A percentile compares a stretch with the other conserved stretches of the same genome.
phyloP scores from a whole-genome alignment of 2,797 vertebrate genomes.

The Enteromius paludinosus region DNA sequence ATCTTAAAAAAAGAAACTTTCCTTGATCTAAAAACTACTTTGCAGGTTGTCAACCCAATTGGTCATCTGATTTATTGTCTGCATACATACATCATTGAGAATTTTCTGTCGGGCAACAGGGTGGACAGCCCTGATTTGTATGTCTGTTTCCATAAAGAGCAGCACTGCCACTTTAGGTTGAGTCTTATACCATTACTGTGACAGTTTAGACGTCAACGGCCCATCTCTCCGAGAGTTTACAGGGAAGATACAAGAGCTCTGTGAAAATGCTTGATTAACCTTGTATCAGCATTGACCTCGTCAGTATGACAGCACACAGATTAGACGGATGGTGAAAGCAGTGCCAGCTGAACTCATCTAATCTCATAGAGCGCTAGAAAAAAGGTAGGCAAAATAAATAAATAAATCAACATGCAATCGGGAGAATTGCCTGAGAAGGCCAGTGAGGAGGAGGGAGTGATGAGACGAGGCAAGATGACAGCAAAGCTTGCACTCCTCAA shows the following conservation, averaged over 20 bases:
- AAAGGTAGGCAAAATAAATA: conserved; percentile 52
- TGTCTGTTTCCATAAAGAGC: conserved; percentile 34
- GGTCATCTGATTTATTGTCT: conserved; percentile 35
- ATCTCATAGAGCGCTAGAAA: conserved; percentile 43
- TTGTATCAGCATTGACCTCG: conserved; percentile 48
- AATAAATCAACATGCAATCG: conserved; percentile 55
- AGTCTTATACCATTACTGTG: conserved; percentile 1
- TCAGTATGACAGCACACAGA: conserved; percentile 51
- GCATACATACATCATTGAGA: conserved; percentile 18
- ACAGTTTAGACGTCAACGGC: conserved; percentile 11
- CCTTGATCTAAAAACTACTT: neutral
- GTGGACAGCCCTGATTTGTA: conserved; percentile 29
- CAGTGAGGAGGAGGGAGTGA: conserved; percentile 6
- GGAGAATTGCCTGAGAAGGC: conserved; percentile 42
- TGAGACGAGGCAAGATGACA: conserved; percentile 1
- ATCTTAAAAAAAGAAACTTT: conserved; percentile 25
- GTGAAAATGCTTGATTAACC: conserved; percentile 58
- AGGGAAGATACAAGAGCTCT: conserved; percentile 37
- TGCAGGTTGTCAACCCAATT: conserved; percentile 15
- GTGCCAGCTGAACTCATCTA: conserved; percentile 45
- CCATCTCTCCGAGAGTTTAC: conserved; percentile 36
- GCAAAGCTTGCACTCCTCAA: neutral
- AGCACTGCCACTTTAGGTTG: neutral
- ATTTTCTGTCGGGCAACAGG: conserved; percentile 6
- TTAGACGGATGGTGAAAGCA: conserved; percentile 28